Evolutionary conservation across 2,797 vertebrate species (phyloP).

Genomic region (Acrossocheilus fasciatus): DNA sequence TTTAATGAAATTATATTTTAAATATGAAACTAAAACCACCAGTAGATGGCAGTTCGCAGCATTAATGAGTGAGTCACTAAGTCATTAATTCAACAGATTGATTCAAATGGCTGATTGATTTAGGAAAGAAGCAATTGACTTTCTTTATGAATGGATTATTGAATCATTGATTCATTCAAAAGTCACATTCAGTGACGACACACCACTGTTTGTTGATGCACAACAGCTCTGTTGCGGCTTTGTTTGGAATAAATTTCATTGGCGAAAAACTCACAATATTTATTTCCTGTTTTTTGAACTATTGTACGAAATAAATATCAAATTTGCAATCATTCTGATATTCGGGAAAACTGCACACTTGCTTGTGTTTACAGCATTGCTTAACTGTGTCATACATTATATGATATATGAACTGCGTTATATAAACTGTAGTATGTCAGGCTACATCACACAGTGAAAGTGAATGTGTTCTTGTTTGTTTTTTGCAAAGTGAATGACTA

Average conservation of each 20-base stretch:
- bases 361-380: not conserved
- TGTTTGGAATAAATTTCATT: not conserved
- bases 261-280: not conserved
- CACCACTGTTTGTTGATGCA: not conserved
- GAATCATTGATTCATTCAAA: not conserved
- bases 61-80: too few species aligned
- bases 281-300: not conserved
- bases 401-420: not conserved
- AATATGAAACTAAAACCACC: too few species aligned
- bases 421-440: not conserved
- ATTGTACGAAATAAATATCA: not conserved
- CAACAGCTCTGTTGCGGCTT: not conserved
- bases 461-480: not conserved
- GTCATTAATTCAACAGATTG: too few species aligned
- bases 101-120: too few species aligned
- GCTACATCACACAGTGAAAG: not conserved
- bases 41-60: too few species aligned
- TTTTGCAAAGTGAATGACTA: not conserved
- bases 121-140: not conserved
- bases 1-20: too few species aligned
- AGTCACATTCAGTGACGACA: not conserved
- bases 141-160: not conserved
- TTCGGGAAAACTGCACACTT: not conserved
- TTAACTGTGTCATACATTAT: not conserved
- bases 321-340: not conserved